Base-by-base conservation (phyloP, 2,113 vertebrate genomes). In the Gavia stellata region DNA sequence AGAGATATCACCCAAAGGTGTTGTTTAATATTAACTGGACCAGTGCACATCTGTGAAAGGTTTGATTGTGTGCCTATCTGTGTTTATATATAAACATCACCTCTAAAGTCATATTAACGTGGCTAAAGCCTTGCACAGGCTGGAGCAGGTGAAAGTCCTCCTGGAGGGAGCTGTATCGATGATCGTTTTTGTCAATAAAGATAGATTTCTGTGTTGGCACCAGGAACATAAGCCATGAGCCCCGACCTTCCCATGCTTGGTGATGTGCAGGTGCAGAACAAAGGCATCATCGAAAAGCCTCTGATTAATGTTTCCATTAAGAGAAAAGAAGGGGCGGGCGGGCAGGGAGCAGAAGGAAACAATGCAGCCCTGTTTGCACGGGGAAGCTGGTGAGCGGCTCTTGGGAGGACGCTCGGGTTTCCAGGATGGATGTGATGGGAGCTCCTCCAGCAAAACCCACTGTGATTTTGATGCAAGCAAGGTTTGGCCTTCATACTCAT, bases 1-100 rank as follows among this genome's bases (percentile, higher is more conserved):
- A 62, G 67, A 83, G 82, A 34, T 78, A 81, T 36, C 80, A 52
- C 80, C 88, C 14, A 4, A 28, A 78, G 79, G 65, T 55, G 67
- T 0, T 53, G 90, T 95, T 96, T 59, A 94, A 88, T 88, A 96
- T 96, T 91, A 95, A 96, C 94, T 26, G 86, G 47, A 28, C 49
- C 59, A 1, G 34, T 23, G n/a, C 62, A 53, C 28, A 33, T 75
- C 90, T 25, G 9, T 80, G 82, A 92, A 94, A 38, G 77, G 86
- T 52, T 50, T 20, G 61, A 67, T 34, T 79, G 67, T 90, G 72
- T 8, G 3, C 53, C 79, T 90, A 4, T 68, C 73, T 66, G 38
- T 62, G 81, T 74, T 81, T 45, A 6, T 38, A 15, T 5, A 49
- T 14, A 88, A 88, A 81, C 55, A 28, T 74, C 67, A 18, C 42